These are phyloP conservation scores for Florisuga fusca DNA, from an alignment of 2,797 vertebrate genomes.

Conservation along the genomic window DNA sequence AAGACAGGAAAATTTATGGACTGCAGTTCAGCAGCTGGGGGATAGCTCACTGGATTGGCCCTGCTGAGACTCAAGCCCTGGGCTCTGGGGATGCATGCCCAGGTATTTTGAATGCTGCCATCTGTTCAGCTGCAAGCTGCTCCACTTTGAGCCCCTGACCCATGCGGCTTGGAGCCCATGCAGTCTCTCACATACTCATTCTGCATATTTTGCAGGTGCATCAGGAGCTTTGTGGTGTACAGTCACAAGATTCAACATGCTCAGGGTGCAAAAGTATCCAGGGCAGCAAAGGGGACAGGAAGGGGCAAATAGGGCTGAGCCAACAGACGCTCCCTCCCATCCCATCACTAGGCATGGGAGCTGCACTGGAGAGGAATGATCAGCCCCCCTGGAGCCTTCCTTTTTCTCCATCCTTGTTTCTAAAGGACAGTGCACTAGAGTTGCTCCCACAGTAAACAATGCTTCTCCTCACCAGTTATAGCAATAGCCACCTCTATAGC, in stretches of 20 bases:
- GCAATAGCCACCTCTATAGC: background rate
- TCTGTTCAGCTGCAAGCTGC: background rate
- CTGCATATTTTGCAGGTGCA: background rate
- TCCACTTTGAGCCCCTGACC: background rate
- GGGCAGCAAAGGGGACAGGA: background rate
- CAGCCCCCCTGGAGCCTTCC: fast-evolving
- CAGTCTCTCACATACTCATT: background rate
- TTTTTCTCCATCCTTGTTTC: background rate
- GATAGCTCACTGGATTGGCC: background rate
- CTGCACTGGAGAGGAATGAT: background rate
- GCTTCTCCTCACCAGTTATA: background rate
- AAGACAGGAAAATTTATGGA: background rate
- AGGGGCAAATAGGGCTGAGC: background rate
- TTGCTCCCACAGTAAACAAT: background rate
- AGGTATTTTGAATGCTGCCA: background rate
- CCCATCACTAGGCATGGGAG: fast-evolving
- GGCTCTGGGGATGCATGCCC: background rate
- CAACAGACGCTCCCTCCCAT: background rate
- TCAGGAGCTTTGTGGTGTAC: background rate
- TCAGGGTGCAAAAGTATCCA: background rate
- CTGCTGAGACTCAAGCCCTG: background rate
- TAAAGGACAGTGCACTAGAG: background rate
- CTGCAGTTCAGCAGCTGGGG: background rate
- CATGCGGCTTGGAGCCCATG: background rate
- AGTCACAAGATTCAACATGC: background rate